Evolutionary conservation across 2,888 invertebrate species (phyloP), one percentile per base, ranked within the genome.

Genomic region (Sylvicola fuscatus): DNA sequence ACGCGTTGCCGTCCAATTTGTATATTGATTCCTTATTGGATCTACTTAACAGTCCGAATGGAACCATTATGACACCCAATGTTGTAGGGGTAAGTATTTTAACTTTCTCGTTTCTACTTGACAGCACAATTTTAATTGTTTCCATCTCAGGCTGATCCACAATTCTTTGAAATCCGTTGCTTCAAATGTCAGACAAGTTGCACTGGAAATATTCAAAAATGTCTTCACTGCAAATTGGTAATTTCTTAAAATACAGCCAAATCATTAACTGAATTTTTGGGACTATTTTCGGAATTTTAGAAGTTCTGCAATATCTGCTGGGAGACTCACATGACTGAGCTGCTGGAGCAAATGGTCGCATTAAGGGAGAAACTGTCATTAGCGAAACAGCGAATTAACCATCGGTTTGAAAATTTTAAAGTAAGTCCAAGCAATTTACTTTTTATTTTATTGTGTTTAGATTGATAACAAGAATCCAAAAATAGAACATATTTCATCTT

Each of bases 181-280:
- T 46, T 46, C 12, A 54, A 53, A 40, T 62, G 63, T 42, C 49
- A 54, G 40, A 55, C 50, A 4, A 43, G 49, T 10, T 51, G 49
- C 16, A 43, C 46, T 15, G 40, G 44, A 32, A 45, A 49, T 32
- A 47, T 52, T 31, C 49, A 52, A 38, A 47, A 43, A 33, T 73
- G 72, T 45, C 56, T 62, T 42, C 72, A 73, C 51, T 73, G 73
- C 50, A 65, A 65, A 52, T 58, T 68, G 64, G 72, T 72, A 50
- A 51, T 12, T 26, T 11, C 3, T 21, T 21, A 21, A 21, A 21
- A 21, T 21, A 4, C 21, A n/a, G n/a, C n/a, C n/a, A n/a, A n/a
- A n/a, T 21, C 4, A 6, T 21, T 21, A 21, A 21, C 4, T 21
- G 8, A 21, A 6, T 21, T 21, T 21, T 21, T 21, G 4, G 4